Conservation (phyloP, 1,140 invertebrate species). For the Leptinotarsa lineolata region DNA sequence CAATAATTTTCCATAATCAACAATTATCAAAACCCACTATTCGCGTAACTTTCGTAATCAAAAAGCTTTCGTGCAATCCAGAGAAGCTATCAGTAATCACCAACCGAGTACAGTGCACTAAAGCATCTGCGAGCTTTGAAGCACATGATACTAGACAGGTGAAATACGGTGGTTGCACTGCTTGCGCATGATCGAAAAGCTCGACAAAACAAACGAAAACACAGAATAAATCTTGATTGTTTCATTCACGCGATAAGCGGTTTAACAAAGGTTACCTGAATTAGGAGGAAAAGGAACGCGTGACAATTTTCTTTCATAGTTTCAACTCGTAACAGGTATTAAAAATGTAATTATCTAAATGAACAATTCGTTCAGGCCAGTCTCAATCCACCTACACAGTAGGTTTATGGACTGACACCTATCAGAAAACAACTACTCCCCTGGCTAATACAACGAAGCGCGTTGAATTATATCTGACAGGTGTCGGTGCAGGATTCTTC, state of each 20-base stretch:
- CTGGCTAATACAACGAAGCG: no score
- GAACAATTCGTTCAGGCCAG: no score
- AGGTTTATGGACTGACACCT: no score
- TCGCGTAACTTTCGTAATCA: no score
- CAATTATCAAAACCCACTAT: no score
- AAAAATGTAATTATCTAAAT: no score
- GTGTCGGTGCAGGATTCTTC: no score
- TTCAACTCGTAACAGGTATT: background rate
- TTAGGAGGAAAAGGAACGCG: slow-evolving; percentile 2
- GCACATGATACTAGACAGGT: slow-evolving; percentile 16
- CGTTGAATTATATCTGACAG: no score
- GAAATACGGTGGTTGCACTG: background rate
- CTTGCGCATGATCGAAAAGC: background rate
- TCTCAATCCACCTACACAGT: no score
- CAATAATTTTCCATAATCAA: no score
- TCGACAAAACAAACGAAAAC: slow-evolving; percentile 16
- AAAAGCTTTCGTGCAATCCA: no score
- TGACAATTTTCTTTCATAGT: background rate
- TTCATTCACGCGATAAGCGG: slow-evolving; percentile 19
- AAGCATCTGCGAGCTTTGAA: background rate
- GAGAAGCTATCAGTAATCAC: background rate
- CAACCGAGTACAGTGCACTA: slow-evolving; percentile 1
- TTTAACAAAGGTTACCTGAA: slow-evolving; percentile 9
- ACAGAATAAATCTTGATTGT: background rate
- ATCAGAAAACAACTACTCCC: no score